Base-by-base conservation (phyloP, 2,888 invertebrate species). In the Meganola albula region DNA sequence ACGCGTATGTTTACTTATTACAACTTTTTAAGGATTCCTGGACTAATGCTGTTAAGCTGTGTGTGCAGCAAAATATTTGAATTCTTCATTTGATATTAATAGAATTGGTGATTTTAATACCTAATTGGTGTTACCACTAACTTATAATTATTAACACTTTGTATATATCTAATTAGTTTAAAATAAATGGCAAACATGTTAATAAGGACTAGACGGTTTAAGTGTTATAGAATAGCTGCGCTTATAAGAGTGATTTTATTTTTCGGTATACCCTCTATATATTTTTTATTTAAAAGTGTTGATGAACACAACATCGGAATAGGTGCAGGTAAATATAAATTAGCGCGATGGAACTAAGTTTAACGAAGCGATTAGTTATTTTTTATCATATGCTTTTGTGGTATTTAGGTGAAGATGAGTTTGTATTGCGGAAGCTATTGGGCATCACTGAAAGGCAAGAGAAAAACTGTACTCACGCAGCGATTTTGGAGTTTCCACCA, bases 401-500 rank as follows among this genome's bases (percentile, higher is more conserved):
- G 20, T 27, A 27, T 25, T 24, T 31, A 53, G 53, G 28, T 35
- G 26, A 34, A n/a, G 31, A 47, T 21, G 52, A 13, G 1, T 51
- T 56, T 13, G 10, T 38, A 0, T 44, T 66, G 0, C 78, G 84
- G 0, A 74, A 56, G 16, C 60, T 78, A 1, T 53, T 82, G 9
- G 64, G 59, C 1, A 12, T 71, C 14, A 39, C 58, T 8, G 70
- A 68, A 12, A 51, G 38, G 6, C 47, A 34, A 4, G 51, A 45
- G 0, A 58, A 35, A 25, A 92, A 90, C 76, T 94, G 91, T 67
- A 93, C 93, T 0, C 88, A 89, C 0, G 89, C 94, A 0, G 92
- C 95, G 2, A 91, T 95, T 34, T 75, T 91, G 23, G 93, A 95
- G 63, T 95, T 96, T 65, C 95, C 95, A 0, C 51, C 86, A 0